Base-by-base conservation (phyloP, 2,888 invertebrate species). In the Chrysodeixis includens region DNA sequence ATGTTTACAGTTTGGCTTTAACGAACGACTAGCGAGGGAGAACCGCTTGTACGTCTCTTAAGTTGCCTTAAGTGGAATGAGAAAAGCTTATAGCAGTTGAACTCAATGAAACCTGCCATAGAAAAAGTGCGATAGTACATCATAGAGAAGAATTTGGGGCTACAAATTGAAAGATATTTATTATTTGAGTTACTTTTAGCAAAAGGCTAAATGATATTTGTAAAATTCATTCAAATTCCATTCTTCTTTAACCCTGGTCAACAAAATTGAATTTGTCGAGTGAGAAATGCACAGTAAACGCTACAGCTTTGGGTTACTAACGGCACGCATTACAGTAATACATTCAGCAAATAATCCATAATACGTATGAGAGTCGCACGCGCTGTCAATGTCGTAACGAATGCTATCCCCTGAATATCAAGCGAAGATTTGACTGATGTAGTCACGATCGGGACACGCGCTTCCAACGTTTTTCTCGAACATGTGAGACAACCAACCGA, bases 341-440 rank as follows among this genome's bases (percentile, higher is more conserved):
- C 81, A 87, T 86, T 85, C 88, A 81, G 78, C 74, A 83, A 84
- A 83, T 86, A 85, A 86, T 82, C 83, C 83, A 82, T 83, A 83
- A 76, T 80, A 83, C 85, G 83, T 85, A 84, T 82, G 83, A 83
- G 80, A 83, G 84, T 82, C 75, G 83, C 81, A 84, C 83, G 83
- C 83, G 85, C 76, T 81, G 84, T 82, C 81, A 83, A 71, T 77
- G 83, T 84, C 86, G 87, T 90, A 91, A 90, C 90, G 90, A 91
- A 89, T 86, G 86, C 84, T 89, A 89, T 89, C 86, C 84, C 73
- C 81, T 86, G 92, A 88, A 92, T 92, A 92, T 92, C 90, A 88
- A 91, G 86, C 84, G 87, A 83, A 90, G 89, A 92, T 92, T 92
- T 92, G 91, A 92, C 91, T 92, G 92, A 92, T 93, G 90, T 88